Conservation (phyloP, 2,797 vertebrate species). For the Enteromius mattozi region DNA sequence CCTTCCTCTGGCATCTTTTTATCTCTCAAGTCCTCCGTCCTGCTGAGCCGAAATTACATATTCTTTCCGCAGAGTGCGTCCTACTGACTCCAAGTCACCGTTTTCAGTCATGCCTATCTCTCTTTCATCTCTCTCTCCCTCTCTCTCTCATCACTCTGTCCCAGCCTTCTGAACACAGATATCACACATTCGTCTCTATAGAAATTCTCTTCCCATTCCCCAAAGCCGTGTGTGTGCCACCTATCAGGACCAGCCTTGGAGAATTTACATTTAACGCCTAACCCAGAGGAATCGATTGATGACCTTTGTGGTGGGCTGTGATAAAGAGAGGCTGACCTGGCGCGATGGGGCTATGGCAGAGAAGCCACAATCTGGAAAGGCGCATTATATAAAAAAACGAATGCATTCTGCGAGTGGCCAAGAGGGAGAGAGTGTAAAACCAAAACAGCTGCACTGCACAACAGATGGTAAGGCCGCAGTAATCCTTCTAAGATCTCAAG, state of each 20-base stretch:
- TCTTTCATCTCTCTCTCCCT: neutral
- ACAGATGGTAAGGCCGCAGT: constrained; percentile 49
- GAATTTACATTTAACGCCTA: constrained; percentile 2
- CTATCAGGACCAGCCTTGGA: constrained; percentile 16
- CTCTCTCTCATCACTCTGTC: constrained; percentile 5
- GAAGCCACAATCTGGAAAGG: neutral
- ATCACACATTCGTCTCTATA: neutral
- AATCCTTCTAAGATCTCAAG: constrained; percentile 42
- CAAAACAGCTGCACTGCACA: constrained; percentile 18
- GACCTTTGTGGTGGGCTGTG: neutral
- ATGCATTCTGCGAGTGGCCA: constrained; percentile 6
- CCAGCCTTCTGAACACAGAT: neutral
- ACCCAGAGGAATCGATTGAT: constrained; percentile 15
- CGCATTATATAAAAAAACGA: constrained; percentile 21
- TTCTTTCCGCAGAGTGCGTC: constrained; percentile 21
- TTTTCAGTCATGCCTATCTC: constrained; percentile 4
- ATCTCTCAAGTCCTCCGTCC: constrained; percentile 22
- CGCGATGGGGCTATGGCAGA: neutral
- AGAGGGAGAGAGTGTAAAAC: constrained; percentile 9
- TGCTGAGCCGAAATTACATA: constrained; percentile 17
- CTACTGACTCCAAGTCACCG: constrained; percentile 15
- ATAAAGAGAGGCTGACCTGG: constrained; percentile 12
- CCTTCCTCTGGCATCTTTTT: constrained; percentile 42
- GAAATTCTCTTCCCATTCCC: neutral
- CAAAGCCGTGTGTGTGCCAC: neutral